Base-by-base conservation (phyloP, 2,888 invertebrate species). In the Octodonta nipae region DNA sequence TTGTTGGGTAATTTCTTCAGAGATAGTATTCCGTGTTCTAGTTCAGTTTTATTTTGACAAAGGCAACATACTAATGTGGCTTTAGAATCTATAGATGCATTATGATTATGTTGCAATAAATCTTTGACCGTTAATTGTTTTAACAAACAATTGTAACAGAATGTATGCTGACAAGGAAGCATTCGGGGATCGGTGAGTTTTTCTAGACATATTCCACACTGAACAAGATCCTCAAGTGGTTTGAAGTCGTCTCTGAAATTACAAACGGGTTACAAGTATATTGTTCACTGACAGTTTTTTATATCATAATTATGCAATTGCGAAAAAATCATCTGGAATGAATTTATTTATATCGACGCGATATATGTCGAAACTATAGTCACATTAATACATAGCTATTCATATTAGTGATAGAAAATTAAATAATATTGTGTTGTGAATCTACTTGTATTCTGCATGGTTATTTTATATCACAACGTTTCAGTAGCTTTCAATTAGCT, bases 141-240 rank as follows among this genome's bases (percentile, higher is more conserved):
- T 2, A 49, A 43, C 15, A 78, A 57, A 44, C 78, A 78, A 2
- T 63, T 57, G 34, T 67, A 55, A 39, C 78, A 78, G 53, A 76
- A 77, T 1, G 75, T 76, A 48, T 78, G 77, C 44, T 75, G 75
- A 45, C 78, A 78, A 1, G 71, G 68, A 43, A 77, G 55, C 73
- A 75, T 75, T 52, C 69, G 70, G 1, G 74, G 71, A 26, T 68
- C 65, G 41, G 63, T 60, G 4, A 75, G 56, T 14, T 66, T 61
- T 41, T 71, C 70, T 38, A 71, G 52, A 36, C 76, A 76, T 16
- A 75, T 56, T 2, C 70, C 64, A 45, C 76, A 76, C 56, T 71
- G 70, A 10, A 75, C 64, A 34, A 75, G 48, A 36, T 75, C 73
- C 47, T 70, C 70, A 30, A 75, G 61, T 1, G 68, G 67, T 8